Conservation (phyloP, 2,888 invertebrate species). For the Caenorhabditis panamensis region DNA sequence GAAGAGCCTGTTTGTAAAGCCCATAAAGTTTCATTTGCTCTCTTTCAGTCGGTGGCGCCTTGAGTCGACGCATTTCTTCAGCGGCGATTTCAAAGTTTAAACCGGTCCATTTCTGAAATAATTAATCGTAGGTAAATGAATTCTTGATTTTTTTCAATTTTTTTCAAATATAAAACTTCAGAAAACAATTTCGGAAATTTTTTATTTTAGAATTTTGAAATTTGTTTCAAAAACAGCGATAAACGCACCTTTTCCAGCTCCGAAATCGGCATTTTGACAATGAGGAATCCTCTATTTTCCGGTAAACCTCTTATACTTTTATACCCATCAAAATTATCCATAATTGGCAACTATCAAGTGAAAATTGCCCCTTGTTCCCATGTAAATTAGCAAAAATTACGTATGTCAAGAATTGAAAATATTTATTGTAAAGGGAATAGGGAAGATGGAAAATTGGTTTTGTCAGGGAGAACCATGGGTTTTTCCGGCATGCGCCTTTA, state of each 20-base stretch:
- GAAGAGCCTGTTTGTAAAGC: slow-evolving; percentile 73
- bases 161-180: no score
- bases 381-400: no score
- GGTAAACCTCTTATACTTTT: not conserved
- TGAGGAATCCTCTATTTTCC: not conserved
- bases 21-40: slow-evolving; percentile 70
- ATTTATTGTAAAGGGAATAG: not conserved
- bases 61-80: slow-evolving; percentile 73
- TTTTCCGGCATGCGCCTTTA: no score
- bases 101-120: slow-evolving; percentile 68
- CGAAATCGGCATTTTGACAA: slow-evolving; percentile 53
- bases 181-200: no score
- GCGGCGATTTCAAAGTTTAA: slow-evolving; percentile 73
- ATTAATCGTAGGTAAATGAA: not conserved
- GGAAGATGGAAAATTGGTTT: not conserved
- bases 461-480: no score
- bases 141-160: no score
- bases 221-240: no score
- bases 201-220: no score
- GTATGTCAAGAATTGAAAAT: no score
- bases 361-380: not conserved
- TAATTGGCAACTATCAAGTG: slow-evolving; percentile 6
- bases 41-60: slow-evolving; percentile 58
- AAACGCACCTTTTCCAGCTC: slow-evolving; percentile 64
- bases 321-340: slow-evolving; percentile 5